Conservation (phyloP, 2,888 invertebrate genomes). For the Lomographa bimaculata region DNA sequence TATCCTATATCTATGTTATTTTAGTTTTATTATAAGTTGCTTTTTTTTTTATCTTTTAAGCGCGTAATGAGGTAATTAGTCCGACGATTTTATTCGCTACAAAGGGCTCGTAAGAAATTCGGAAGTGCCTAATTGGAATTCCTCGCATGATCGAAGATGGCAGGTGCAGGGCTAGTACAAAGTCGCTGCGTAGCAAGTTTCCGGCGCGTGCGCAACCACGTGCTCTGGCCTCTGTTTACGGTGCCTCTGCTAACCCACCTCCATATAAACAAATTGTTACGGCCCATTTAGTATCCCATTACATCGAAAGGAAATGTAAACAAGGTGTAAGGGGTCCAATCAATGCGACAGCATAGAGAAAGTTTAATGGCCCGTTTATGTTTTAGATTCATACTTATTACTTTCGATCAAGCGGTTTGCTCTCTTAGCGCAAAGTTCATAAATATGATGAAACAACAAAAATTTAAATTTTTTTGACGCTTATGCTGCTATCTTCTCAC, state of each 20-base stretch:
- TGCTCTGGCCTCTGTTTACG: no score
- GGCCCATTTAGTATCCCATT: conserved; percentile 50
- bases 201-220: conserved; percentile 72
- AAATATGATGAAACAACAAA: no score
- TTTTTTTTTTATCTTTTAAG: conserved; percentile 26
- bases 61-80: conserved; percentile 32
- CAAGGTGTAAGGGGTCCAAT: conserved; percentile 33
- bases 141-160: conserved; percentile 47
- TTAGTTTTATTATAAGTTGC: no score
- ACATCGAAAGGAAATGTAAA: conserved; percentile 50
- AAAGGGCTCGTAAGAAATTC: conserved; percentile 13
- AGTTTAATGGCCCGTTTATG: conserved; percentile 1
- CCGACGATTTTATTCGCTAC: conserved; percentile 24
- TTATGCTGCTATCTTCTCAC: no score
- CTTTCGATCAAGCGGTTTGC: no score
- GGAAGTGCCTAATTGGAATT: conserved; percentile 49
- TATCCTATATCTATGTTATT: no score
- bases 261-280: conserved; percentile 44
- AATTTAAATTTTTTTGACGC: no score
- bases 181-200: conserved; percentile 41
- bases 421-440: no score
- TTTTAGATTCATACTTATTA: no score
- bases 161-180: conserved; percentile 57
- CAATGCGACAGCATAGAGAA: conserved; percentile 1
- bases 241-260: conserved; percentile 31